Percentiles rank a stretch among this genome's conserved stretches.
These are phyloP conservation scores for Coccyzus lansbergi DNA, from an alignment of 2,797 vertebrate genomes.

Conservation along the genomic window DNA sequence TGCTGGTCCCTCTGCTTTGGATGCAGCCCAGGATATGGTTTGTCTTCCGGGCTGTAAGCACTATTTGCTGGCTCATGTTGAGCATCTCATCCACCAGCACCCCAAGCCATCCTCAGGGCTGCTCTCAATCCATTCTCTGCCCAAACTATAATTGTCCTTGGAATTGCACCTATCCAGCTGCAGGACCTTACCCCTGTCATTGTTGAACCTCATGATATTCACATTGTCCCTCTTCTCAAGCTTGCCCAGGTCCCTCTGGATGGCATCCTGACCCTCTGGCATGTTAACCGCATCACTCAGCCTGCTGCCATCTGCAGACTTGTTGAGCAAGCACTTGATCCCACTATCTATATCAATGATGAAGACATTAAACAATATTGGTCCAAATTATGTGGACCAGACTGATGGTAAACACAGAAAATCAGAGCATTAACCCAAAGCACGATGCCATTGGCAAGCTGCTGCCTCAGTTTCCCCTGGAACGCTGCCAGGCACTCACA, in stretches of 20 bases:
- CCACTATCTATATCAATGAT: rapidly evolving
- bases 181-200: neutral
- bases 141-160: rapidly evolving
- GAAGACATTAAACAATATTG: neutral
- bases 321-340: neutral
- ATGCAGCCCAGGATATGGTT: no score
- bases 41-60: no score
- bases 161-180: neutral
- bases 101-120: no score
- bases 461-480: constrained; percentile 17
- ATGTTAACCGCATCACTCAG: rapidly evolving
- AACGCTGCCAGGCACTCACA: no score
- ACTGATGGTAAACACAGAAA: neutral
- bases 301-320: neutral
- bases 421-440: neutral
- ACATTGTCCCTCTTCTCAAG: rapidly evolving
- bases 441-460: rapidly evolving
- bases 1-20: no score
- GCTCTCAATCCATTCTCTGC: no score
- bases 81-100: no score
- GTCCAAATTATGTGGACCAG: neutral
- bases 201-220: neutral
- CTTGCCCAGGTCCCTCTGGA: neutral
- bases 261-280: neutral
- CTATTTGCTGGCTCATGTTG: no score